A percentile compares a stretch with the other conserved stretches of the same genome.
These are phyloP conservation scores for Acanthococcus lagerstroemiae DNA, from an alignment of 2,888 invertebrate genomes.

Conservation along the genomic window DNA sequence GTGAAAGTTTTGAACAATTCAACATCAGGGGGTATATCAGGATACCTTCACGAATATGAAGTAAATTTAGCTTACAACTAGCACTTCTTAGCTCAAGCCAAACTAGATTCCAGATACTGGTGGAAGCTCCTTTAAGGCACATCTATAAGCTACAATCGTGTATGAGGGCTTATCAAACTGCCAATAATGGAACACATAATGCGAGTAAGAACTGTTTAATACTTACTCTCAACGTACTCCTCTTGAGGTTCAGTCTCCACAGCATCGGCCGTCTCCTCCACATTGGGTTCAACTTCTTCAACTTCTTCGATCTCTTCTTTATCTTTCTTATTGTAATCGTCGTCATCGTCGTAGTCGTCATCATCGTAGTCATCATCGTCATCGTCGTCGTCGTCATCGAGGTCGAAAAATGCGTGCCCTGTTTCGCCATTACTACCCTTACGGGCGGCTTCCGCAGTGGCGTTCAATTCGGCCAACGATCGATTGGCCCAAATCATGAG, in stretches of 20 bases:
- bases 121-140: too few relatives aligned
- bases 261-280: conserved; percentile 34
- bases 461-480: not conserved
- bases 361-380: conserved; percentile 38
- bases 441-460: not conserved
- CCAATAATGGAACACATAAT: too few relatives aligned
- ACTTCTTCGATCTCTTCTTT: conserved; percentile 32
- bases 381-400: conserved; percentile 38
- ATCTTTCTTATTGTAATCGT: conserved; percentile 30
- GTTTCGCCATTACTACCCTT: conserved; percentile 19
- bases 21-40: too few relatives aligned
- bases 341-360: conserved; percentile 34
- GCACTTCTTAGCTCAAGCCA: too few relatives aligned
- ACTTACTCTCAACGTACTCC: conserved; percentile 32
- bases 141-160: too few relatives aligned
- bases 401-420: conserved; percentile 25
- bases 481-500: conserved; percentile 5
- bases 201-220: too few relatives aligned
- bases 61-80: too few relatives aligned
- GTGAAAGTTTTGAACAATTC: too few relatives aligned
- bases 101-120: too few relatives aligned
- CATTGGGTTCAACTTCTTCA: conserved; percentile 33
- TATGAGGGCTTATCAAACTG: too few relatives aligned
- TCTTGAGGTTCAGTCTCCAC: conserved; percentile 23
- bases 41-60: too few relatives aligned